Base-by-base conservation (phyloP, 2,113 vertebrate genomes). In the Micronycteris hirsuta region DNA sequence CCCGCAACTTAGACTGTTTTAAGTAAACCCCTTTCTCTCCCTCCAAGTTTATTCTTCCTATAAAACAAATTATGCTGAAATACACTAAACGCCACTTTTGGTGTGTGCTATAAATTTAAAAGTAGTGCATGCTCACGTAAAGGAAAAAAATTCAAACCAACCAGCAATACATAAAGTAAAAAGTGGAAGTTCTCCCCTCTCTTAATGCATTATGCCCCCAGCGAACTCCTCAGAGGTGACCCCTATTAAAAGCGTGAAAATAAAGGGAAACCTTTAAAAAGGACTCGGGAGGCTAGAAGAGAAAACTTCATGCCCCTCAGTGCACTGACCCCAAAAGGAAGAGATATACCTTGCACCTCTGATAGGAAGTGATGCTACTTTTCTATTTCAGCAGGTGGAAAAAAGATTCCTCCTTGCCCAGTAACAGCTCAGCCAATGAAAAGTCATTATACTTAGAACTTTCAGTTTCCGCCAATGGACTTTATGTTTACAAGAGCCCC, bases 121-220 rank as follows among this genome's bases (percentile, higher is more conserved):
- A 33, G 28, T 33, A 31, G 28, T 14, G 61, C 22, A 71, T 24
- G 19, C 38, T 38, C 16, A n/a, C 20, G 13, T 93, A 80, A 87
- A 94, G 90, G 61, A 88, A 86, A 91, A 81, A 92, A 76, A 91
- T 38, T 85, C 14, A 78, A 93, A 68, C 9, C 80, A 93, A 74
- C 63, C 47, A 78, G 24, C 92, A 94, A 31, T 83, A 87, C 86
- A 70, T 73, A 68, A 84, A 86, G 80, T 84, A 94, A 86, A 92
- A 84, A n/a, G 13, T 43, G n/a, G 71, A 94, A 94, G 22, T 31
- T 84, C 13, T 56, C 20, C 20, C 63, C 36, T 81, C 11, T 63
- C 49, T 43, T 43, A 71, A 76, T 83, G 49, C 15, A 74, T 89
- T 77, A 41, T 43, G 13, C 17, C 33, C 41, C 36, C 74, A 10